phyloP scores from a whole-genome alignment of 2,113 vertebrate genomes.

The Syngnathoides biaculeatus region DNA sequence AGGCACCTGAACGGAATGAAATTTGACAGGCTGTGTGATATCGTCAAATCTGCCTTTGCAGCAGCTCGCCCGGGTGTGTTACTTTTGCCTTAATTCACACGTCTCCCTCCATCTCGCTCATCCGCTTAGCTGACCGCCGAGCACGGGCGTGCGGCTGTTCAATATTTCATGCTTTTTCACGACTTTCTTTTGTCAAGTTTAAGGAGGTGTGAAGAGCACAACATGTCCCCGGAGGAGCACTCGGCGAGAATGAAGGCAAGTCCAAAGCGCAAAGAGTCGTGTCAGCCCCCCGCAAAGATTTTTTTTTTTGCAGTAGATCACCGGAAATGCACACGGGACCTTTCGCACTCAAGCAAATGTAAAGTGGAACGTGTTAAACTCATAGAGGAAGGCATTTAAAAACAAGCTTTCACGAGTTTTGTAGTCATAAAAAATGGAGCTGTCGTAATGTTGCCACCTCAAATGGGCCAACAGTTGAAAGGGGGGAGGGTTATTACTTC shows the following conservation, averaged over 20 bases:
- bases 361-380: background rate
- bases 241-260: background rate
- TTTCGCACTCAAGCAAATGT: background rate
- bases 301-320: background rate
- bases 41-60: background rate
- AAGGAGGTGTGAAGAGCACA: constrained; percentile 52
- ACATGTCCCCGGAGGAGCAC: constrained; percentile 4
- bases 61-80: background rate
- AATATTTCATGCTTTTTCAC: constrained; percentile 55
- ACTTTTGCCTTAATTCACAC: constrained; percentile 16
- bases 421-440: background rate
- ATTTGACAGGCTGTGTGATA: background rate
- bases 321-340: background rate
- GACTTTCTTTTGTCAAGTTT: constrained; percentile 53
- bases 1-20: background rate
- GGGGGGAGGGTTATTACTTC: background rate
- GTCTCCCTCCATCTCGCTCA: constrained; percentile 19
- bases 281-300: background rate
- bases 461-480: background rate
- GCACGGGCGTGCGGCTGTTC: constrained; percentile 23
- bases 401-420: background rate
- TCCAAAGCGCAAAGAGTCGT: background rate
- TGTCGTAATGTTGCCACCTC: background rate
- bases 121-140: constrained; percentile 3
- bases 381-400: background rate